Base-by-base conservation (phyloP, 2,797 vertebrate species). In the Thalassophryne amazonica region DNA sequence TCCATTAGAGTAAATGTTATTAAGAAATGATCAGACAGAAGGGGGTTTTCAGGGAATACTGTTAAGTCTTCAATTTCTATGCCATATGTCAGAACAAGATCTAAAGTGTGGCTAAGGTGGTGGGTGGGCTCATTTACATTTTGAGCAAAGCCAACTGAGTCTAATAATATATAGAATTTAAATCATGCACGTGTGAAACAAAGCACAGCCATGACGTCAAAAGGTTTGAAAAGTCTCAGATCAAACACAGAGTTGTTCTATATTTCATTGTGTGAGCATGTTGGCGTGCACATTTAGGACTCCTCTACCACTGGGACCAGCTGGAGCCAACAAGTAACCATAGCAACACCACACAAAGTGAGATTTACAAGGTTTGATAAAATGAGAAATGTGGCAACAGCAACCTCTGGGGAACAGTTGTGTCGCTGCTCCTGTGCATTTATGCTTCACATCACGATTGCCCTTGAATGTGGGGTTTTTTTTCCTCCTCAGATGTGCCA, bases 261-360 rank as follows among this genome's bases (percentile, higher is more conserved):
- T 75, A 73, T 80, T 80, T 78, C 67, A 81, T 60, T 45, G 43
- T 11, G 50, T 0, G 30, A 63, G 20, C 25, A 37, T 64, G 59
- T 68, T 78, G 34, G 4, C 37, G 42, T 51, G 56, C 76, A 78
- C 74, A 63, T 71, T 78, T 60, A 76, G 67, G 68, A 73, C 27
- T 60, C 45, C 18, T 49, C 63, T 61, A 58, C 80, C 75, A 76
- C 71, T 63, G 78, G 84, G 76, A 64, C 68, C 59, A 52, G 66
- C 71, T 73, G 74, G 63, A 76, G 80, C 72, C 51, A 68, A 73
- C 76, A 50, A 38, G 86, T 89, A 78, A 83, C 87, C 84, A 88
- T 88, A 63, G 84, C 84, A 86, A 89, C 86, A 35, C 60, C 40
- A 64, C 55, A 75, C 56, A 76, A 83, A 80, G 76, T 60, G 63